Evolutionary conservation across 2,113 vertebrate species (phyloP).

Genomic region (Oreochromis niloticus): DNA sequence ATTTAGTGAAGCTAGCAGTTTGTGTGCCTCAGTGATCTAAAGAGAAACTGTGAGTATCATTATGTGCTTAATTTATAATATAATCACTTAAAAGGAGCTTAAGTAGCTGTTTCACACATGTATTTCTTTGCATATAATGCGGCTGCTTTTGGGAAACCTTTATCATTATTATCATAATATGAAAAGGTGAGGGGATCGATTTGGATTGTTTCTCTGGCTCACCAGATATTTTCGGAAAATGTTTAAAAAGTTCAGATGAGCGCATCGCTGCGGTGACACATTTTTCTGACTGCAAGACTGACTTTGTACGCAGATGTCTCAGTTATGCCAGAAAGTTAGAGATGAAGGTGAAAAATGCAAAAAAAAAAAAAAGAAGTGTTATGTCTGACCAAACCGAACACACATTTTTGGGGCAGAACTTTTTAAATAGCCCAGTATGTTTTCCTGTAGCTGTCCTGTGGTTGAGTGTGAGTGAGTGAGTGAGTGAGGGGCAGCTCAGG

Average conservation of each 20-base stretch:
- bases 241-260: not conserved
- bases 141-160: not conserved
- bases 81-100: not conserved
- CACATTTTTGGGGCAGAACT: not conserved
- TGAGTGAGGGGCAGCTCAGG: slow-evolving; percentile 4
- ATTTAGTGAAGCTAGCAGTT: slow-evolving; percentile 38
- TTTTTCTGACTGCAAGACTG: not conserved
- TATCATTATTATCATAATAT: not conserved
- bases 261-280: not conserved
- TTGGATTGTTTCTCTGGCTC: not conserved
- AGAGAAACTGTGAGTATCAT: slow-evolving; percentile 68
- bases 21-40: slow-evolving; percentile 31
- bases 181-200: not conserved
- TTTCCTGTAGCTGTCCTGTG: not conserved
- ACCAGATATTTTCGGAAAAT: not conserved
- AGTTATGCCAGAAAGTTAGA: not conserved
- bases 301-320: not conserved
- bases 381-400: not conserved
- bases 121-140: not conserved
- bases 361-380: not conserved
- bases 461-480: not conserved
- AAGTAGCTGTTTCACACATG: not conserved
- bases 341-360: not conserved
- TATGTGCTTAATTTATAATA: not conserved
- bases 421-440: not conserved